A percentile compares a stretch with the other conserved stretches of the same genome.
Conservation (phyloP, 2,888 invertebrate species). For the Apamea crenata region DNA sequence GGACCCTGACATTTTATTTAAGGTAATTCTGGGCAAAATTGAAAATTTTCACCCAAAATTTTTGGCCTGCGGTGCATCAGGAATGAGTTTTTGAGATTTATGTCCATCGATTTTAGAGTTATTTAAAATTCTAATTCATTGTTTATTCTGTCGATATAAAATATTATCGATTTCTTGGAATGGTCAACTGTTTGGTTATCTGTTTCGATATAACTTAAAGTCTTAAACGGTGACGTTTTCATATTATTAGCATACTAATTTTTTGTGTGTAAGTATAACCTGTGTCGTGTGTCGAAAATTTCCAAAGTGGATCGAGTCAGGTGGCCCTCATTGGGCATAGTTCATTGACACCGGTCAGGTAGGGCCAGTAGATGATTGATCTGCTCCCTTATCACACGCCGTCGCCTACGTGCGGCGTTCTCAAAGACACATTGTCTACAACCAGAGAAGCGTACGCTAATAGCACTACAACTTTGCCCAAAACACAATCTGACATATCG, state of each 20-base stretch:
- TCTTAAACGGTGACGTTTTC: conserved; percentile 54
- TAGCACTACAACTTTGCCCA: conserved; percentile 68
- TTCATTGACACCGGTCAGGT: conserved; percentile 88
- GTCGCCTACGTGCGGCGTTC: conserved; percentile 88
- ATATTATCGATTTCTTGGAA: conserved; percentile 68
- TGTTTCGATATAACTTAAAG: conserved; percentile 63
- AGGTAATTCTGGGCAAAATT: conserved; percentile 84
- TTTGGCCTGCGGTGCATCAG: conserved; percentile 83
- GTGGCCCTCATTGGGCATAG: conserved; percentile 80
- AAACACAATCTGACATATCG: conserved; percentile 58
- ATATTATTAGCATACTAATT: conserved; percentile 76
- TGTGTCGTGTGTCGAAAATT: conserved; percentile 76
- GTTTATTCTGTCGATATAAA: conserved; percentile 69
- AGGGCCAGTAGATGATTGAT: conserved; percentile 89
- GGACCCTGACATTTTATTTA: conserved; percentile 87
- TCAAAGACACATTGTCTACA: conserved; percentile 88
- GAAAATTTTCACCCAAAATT: conserved; percentile 82
- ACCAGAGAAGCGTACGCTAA: conserved; percentile 81
- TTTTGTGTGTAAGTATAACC: conserved; percentile 71
- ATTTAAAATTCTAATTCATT: conserved; percentile 79
- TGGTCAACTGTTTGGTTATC: conserved; percentile 63
- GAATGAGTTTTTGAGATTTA: conserved; percentile 86
- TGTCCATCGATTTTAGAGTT: conserved; percentile 74
- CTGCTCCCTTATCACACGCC: conserved; percentile 87
- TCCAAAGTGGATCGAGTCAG: conserved; percentile 85